phyloP scores from a whole-genome alignment of 2,797 vertebrate genomes.

The Acrossocheilus wenchowensis region DNA sequence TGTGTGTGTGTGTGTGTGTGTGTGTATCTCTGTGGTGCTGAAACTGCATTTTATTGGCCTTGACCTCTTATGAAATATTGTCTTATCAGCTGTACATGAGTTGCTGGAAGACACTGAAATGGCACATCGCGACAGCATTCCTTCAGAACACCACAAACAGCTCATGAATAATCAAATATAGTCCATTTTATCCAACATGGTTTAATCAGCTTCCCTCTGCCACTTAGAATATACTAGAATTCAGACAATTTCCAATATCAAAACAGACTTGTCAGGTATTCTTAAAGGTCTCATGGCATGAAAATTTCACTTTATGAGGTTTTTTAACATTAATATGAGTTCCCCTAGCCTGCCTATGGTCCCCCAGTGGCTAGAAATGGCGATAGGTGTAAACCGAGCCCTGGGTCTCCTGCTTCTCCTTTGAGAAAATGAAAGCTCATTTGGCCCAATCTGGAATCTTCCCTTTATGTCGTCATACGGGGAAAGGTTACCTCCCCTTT shows the following conservation, averaged over 20 bases:
- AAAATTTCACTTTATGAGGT: too few species aligned
- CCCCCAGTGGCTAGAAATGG: too few species aligned
- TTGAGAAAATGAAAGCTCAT: too few species aligned
- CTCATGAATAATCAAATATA: neutral
- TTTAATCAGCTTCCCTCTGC: neutral
- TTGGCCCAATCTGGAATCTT: too few species aligned
- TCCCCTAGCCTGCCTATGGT: too few species aligned
- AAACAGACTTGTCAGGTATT: neutral
- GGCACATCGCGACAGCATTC: slow-evolving; percentile 62
- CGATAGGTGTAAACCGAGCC: too few species aligned
- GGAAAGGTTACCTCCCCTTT: too few species aligned
- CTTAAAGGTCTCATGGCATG: too few species aligned
- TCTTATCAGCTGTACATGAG: slow-evolving; percentile 76
- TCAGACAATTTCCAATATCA: neutral
- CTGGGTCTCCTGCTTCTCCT: too few species aligned
- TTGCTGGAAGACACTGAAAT: slow-evolving; percentile 75
- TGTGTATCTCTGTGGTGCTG: slow-evolving; percentile 71
- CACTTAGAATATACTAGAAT: neutral
- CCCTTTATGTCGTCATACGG: too few species aligned
- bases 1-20: slow-evolving; percentile 61
- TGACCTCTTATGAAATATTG: slow-evolving; percentile 78
- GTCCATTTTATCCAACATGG: neutral
- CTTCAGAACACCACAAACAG: slow-evolving; percentile 32
- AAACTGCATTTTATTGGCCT: slow-evolving; percentile 77
- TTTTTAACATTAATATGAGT: too few species aligned